Evolutionary conservation across 2,888 invertebrate genomes (phyloP).

Genomic region (Napeogenes inachia): DNA sequence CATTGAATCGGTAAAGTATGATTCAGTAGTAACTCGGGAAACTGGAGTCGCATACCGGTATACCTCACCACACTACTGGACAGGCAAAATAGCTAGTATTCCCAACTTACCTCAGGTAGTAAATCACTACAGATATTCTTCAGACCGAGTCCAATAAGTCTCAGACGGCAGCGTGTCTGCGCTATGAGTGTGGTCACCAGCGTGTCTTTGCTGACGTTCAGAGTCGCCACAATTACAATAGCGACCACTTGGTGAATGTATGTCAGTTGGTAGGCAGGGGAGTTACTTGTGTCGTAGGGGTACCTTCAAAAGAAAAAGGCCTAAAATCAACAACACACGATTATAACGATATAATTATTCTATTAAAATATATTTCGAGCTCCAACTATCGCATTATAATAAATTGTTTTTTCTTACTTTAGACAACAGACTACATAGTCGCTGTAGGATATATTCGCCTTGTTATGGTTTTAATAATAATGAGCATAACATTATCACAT

Average conservation of each 20-base stretch:
- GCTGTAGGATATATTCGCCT: too few species aligned
- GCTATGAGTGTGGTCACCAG: slow-evolving; percentile 65
- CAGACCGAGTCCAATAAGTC: slow-evolving; percentile 58
- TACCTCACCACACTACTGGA: too few species aligned
- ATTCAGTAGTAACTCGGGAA: too few species aligned
- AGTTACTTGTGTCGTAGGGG: slow-evolving; percentile 58
- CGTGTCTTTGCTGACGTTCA: slow-evolving; percentile 72
- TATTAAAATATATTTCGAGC: too few species aligned
- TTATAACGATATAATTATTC: neutral
- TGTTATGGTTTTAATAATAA: too few species aligned
- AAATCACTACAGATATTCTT: slow-evolving; percentile 43
- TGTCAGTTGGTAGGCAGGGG: slow-evolving; percentile 64
- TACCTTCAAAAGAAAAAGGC: slow-evolving; percentile 47
- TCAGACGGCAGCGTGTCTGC: slow-evolving; percentile 66
- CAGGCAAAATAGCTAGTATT: too few species aligned
- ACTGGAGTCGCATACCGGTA: too few species aligned
- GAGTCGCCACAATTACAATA: slow-evolving; percentile 59
- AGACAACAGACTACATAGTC: too few species aligned
- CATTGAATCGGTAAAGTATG: too few species aligned
- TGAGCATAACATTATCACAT: too few species aligned
- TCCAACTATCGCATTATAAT: too few species aligned
- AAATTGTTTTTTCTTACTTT: too few species aligned
- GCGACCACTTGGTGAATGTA: slow-evolving; percentile 61
- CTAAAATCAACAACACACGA: neutral
- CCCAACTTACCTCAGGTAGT: slow-evolving; percentile 23